Base-by-base conservation (phyloP, 2,888 invertebrate genomes). In the Mesorhabditis belari region DNA sequence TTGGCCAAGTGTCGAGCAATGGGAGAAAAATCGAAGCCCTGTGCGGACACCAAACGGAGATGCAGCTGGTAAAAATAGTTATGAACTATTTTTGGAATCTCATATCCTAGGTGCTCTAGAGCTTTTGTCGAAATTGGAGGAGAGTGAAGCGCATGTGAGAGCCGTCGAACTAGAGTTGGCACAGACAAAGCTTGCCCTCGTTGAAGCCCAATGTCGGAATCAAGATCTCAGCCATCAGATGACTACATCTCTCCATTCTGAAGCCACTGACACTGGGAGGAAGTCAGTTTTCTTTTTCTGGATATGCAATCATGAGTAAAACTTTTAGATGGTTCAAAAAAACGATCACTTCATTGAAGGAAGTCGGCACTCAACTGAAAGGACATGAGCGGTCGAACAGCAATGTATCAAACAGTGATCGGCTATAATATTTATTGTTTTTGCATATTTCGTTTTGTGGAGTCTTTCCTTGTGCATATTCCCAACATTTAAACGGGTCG, bases 111-210 rank as follows among this genome's bases (percentile, higher is more conserved):
- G 62, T 17, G 62, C 61, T 19, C 61, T 61, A 3, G 72, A 75
- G 53, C 44, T 74, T 19, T 50, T 75, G 23, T 58, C 72, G 27
- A 64, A 69, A 27, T 35, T 75, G 19, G 71, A 72, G 29, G 74
- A 75, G 54, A 26, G 64, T 27, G 74, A 75, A 24, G 71, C 69
- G 21, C 68, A 73, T 49, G 85, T 87, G 2, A 67, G 73, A 57
- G 62, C 69, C 0, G 62, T 98, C 21, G 98, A 98, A 82, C 85
- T 95, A 63, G 95, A 98, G 80, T 84, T 98, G 71, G 98, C 96
- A 3, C 91, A 93, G 82, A 92, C 95, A 0, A 98, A 98, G 83
- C 85, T 98, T 70, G 93, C 92, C 0, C 89, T 95, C 70, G 98
- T 96, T 4, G 94, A 98, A 83, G 73, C 77, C 0, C 73, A 78